These are phyloP conservation scores for Helarctos malayanus DNA, from an alignment of 2,797 vertebrate genomes.

Conservation along the genomic window DNA sequence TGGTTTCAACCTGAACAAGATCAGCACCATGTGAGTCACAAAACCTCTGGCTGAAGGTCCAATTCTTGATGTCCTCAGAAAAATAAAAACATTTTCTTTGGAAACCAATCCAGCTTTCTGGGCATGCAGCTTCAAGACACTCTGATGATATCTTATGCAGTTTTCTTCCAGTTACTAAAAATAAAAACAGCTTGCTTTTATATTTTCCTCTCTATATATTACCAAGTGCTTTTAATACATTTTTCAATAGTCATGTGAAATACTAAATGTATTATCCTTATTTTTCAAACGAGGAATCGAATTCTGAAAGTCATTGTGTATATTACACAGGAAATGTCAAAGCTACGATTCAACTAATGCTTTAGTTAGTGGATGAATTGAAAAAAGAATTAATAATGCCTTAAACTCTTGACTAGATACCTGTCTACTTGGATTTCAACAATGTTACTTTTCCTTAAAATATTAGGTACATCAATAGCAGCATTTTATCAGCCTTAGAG, in stretches of 20 bases:
- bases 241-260: background rate
- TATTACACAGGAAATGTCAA: background rate
- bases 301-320: background rate
- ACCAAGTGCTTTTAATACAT: background rate
- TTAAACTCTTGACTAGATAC: background rate
- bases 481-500: background rate
- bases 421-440: background rate
- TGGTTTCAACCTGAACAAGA: background rate
- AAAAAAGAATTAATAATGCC: background rate
- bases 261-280: background rate
- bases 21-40: background rate
- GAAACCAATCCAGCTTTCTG: conserved; percentile 48
- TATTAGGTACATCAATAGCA: background rate
- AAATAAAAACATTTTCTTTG: conserved; percentile 56
- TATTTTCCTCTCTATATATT: background rate
- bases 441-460: background rate
- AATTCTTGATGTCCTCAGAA: conserved; percentile 34
- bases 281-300: background rate
- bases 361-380: background rate
- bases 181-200: background rate
- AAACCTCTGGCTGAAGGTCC: conserved; percentile 39
- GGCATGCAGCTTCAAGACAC: background rate
- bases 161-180: background rate
- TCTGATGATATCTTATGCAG: background rate
- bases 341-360: background rate